phyloP scores from a whole-genome alignment of 2,888 invertebrate genomes.

The Chesias legatella region DNA sequence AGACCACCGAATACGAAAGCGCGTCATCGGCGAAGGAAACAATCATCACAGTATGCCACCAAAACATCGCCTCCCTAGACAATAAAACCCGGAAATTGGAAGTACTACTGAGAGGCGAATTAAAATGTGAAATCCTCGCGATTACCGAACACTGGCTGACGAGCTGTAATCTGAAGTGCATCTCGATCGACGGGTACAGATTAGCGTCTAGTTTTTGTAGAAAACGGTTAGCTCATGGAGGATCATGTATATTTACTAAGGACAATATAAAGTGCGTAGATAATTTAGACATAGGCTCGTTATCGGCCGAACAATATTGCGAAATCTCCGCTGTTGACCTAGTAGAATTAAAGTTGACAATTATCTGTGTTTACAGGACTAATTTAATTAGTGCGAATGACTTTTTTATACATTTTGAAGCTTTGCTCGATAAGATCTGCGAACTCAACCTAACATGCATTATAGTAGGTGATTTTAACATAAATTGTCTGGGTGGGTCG shows the following conservation, averaged over 20 bases:
- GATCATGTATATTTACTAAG: conserved; percentile 8
- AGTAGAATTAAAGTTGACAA: conserved; percentile 4
- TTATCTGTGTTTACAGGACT: conserved; percentile 9
- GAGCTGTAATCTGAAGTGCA: conserved; percentile 3
- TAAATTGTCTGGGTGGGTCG: neutral
- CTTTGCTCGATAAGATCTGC: conserved; percentile 9
- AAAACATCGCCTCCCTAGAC: conserved; percentile 10
- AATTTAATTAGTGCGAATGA: conserved; percentile 3
- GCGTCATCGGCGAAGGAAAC: neutral
- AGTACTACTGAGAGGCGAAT: conserved; percentile 5
- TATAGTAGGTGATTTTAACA: conserved; percentile 8
- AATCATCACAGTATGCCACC: conserved; percentile 8
- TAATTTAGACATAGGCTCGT: neutral
- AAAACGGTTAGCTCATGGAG: conserved; percentile 1
- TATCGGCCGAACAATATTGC: conserved; percentile 4
- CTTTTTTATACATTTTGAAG: conserved; percentile 6
- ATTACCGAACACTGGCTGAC: conserved; percentile 11
- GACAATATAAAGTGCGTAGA: conserved; percentile 3
- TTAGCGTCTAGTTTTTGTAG: conserved; percentile 8
- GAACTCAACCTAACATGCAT: conserved; percentile 1
- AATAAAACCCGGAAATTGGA: conserved; percentile 5
- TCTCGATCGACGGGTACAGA: conserved; percentile 1
- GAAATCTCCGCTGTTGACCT: conserved; percentile 13
- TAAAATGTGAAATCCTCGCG: conserved; percentile 9
- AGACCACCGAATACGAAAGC: neutral